phyloP scores from a whole-genome alignment of 2,888 invertebrate species.

The Scaptomyza reducta region DNA sequence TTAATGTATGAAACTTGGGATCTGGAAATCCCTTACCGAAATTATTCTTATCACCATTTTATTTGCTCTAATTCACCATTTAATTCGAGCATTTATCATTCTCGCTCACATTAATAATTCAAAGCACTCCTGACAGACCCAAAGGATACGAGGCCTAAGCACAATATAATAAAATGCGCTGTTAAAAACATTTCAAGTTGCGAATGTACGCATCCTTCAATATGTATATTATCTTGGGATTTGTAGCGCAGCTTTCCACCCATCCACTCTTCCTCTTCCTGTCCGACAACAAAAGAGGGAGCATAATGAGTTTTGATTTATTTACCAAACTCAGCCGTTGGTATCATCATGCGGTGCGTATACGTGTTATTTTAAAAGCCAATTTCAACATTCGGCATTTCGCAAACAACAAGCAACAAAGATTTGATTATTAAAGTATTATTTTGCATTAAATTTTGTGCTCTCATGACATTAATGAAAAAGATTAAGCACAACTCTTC shows the following conservation, averaged over 20 bases:
- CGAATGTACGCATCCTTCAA: constrained; percentile 10
- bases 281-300: constrained; percentile 5
- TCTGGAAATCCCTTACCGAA: not conserved
- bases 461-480: constrained; percentile 26
- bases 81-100: not conserved
- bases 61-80: constrained; percentile 2
- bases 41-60: not conserved
- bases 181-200: constrained; percentile 44
- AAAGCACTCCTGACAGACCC: constrained; percentile 2
- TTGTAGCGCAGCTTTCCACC: constrained; percentile 2
- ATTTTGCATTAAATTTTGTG: constrained; percentile 20
- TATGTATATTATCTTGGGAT: constrained; percentile 10
- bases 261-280: not conserved
- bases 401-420: not conserved
- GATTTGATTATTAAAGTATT: constrained; percentile 27
- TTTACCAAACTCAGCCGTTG: constrained; percentile 16
- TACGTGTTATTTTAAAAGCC: no score
- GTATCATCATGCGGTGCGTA: no score
- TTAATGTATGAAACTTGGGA: constrained; percentile 1
- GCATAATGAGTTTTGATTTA: constrained; percentile 53
- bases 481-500: constrained; percentile 22
- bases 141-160: constrained; percentile 22
- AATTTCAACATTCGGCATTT: no score
- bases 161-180: constrained; percentile 49
- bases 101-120: constrained; percentile 22